Evolutionary conservation across 23 tunicate genomes (phyloP).

Genomic region (Diplosoma virens): DNA sequence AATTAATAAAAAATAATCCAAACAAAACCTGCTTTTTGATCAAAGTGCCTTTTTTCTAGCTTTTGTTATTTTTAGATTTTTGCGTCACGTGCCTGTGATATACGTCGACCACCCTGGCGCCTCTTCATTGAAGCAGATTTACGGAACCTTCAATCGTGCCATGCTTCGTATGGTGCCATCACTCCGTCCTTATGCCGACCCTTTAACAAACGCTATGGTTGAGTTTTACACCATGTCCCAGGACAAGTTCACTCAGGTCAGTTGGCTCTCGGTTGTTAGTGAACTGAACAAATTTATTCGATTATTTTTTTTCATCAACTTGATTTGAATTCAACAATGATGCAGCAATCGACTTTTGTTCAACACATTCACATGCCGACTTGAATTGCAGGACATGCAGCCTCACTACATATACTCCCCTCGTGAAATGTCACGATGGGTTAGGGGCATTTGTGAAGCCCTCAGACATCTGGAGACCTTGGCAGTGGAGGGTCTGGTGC

Average conservation of each 20-base stretch:
- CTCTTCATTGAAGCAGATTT: slow-evolving; percentile 90
- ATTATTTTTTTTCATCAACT: no score
- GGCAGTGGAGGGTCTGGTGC: slow-evolving; percentile 94
- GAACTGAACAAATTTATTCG: no score
- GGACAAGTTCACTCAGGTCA: slow-evolving; percentile 88
- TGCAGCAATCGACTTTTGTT: no score
- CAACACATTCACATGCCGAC: no score
- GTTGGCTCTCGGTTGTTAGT: no score
- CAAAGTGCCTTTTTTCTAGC: background rate
- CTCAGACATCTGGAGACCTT: slow-evolving; percentile 85
- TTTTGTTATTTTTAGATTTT: slow-evolving; percentile 42
- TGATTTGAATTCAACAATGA: no score
- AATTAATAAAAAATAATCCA: no score
- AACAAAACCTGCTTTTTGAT: no score
- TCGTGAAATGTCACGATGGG: slow-evolving; percentile 99
- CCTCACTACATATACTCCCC: slow-evolving; percentile 98
- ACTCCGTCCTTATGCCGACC: slow-evolving; percentile 89
- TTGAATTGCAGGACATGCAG: slow-evolving; percentile 98
- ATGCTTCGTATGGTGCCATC: slow-evolving; percentile 96
- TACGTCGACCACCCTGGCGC: slow-evolving; percentile 98
- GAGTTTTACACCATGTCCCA: slow-evolving; percentile 95
- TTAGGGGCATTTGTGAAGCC: slow-evolving; percentile 96
- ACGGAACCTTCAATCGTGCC: slow-evolving; percentile 99
- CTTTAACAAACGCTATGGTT: slow-evolving; percentile 98
- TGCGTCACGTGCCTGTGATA: slow-evolving; percentile 96